phyloP scores from a whole-genome alignment of 2,888 invertebrate genomes.

The Cheilosia variabilis region DNA sequence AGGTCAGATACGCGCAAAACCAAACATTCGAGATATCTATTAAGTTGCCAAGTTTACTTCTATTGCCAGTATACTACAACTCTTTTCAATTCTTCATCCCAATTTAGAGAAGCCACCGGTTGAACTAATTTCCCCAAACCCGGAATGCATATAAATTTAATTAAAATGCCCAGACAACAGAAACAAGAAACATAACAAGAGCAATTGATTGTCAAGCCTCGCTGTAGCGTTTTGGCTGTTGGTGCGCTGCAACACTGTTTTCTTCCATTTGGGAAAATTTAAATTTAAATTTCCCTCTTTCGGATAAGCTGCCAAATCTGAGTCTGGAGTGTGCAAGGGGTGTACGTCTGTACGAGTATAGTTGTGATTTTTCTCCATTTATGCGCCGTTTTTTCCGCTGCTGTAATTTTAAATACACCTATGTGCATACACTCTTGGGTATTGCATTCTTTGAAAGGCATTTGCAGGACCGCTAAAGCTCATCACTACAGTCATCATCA shows the following conservation, averaged over 20 bases:
- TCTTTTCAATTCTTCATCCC: neutral
- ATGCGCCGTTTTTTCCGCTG: constrained; percentile 10
- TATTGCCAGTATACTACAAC: neutral
- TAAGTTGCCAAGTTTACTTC: constrained; percentile 5
- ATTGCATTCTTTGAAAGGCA: neutral
- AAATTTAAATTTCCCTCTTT: constrained; percentile 47
- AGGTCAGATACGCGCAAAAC: too few species aligned
- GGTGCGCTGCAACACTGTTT: neutral
- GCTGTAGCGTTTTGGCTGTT: neutral
- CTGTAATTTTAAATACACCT: neutral
- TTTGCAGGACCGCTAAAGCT: constrained; percentile 5
- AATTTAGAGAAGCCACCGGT: neutral
- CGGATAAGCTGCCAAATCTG: constrained; percentile 55
- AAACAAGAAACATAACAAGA: constrained; percentile 25
- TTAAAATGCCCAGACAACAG: constrained; percentile 64
- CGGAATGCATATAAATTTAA: constrained; percentile 47
- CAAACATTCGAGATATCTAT: too few species aligned
- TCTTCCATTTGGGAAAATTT: constrained; percentile 28
- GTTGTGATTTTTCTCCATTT: constrained; percentile 8
- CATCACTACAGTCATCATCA: constrained; percentile 44
- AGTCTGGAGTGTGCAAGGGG: neutral
- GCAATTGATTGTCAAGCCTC: constrained; percentile 22
- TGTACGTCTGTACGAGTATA: neutral
- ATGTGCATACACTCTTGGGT: neutral
- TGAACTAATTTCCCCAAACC: constrained; percentile 33